Percentiles rank a stretch among this genome's conserved stretches.
These are phyloP conservation scores for Rhyacophila evoluta DNA, from an alignment of 2,888 invertebrate species.

Conservation along the genomic window DNA sequence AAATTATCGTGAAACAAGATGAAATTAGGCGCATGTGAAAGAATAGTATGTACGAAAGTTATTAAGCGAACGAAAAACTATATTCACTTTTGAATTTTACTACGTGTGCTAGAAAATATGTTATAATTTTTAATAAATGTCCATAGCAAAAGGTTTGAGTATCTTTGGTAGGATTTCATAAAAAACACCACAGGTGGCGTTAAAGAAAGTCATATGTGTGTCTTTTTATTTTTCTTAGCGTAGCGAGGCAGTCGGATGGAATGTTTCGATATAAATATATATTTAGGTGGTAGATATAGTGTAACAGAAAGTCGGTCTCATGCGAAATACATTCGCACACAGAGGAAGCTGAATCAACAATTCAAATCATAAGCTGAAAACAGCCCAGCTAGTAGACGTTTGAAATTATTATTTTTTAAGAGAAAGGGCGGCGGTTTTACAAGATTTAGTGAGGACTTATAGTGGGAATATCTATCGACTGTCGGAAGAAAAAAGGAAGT, in stretches of 20 bases:
- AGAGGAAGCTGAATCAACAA: neutral
- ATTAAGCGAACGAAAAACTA: too few species aligned
- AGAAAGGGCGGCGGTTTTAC: neutral
- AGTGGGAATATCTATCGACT: too few species aligned
- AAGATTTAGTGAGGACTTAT: neutral
- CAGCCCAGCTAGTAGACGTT: neutral
- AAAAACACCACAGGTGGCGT: slow-evolving; percentile 8
- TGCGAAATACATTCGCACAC: neutral
- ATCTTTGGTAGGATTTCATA: neutral
- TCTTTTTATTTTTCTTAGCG: neutral
- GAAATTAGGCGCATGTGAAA: too few species aligned
- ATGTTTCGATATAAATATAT: neutral
- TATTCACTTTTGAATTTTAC: too few species aligned
- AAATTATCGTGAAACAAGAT: too few species aligned
- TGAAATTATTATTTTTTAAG: neutral
- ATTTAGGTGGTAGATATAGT: too few species aligned
- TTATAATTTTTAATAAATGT: too few species aligned
- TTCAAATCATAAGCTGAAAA: neutral
- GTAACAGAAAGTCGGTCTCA: neutral
- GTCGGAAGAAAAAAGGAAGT: too few species aligned
- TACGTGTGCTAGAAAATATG: too few species aligned
- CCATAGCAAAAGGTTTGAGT: neutral
- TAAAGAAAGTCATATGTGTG: neutral
- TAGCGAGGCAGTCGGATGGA: neutral
- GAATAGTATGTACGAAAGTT: too few species aligned